Percentiles rank a stretch among this genome's conserved stretches.
Conservation (phyloP, 2,113 vertebrate species). For the Prionailurus viverrinus region DNA sequence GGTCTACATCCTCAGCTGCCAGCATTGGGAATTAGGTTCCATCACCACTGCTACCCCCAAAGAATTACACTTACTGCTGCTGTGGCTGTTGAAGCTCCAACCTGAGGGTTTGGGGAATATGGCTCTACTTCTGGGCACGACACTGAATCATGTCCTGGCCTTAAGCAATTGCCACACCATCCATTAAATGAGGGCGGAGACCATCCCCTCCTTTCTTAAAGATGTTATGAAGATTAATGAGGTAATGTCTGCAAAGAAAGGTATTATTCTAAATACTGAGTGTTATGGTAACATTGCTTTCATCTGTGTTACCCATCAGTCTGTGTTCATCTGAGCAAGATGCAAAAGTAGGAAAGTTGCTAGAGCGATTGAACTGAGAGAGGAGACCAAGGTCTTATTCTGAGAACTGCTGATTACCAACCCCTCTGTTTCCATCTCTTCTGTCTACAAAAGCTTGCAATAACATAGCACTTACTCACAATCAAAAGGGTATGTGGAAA, state of each 20-base stretch:
- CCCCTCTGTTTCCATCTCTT: background rate
- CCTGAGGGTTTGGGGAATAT: background rate
- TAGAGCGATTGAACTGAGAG: background rate
- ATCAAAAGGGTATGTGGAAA: constrained; percentile 31
- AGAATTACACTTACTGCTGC: background rate
- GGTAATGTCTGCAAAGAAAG: constrained; percentile 68
- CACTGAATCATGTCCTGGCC: constrained; percentile 54
- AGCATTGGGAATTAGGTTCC: background rate
- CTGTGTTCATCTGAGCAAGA: background rate
- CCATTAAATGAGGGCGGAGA: constrained; percentile 42
- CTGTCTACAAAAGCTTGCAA: background rate
- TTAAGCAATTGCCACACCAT: constrained; percentile 33
- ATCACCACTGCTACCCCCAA: background rate
- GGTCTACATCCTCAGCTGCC: background rate
- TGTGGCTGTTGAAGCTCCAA: background rate
- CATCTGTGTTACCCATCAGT: background rate
- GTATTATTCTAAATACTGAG: background rate
- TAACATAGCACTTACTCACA: constrained; percentile 28
- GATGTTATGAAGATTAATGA: constrained; percentile 63
- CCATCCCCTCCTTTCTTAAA: constrained; percentile 53
- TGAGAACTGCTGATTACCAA: background rate
- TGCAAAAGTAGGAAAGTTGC: background rate
- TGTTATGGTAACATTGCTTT: background rate
- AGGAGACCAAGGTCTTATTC: background rate
- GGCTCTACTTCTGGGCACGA: background rate